A percentile compares a stretch with the other conserved stretches of the same genome.
These are phyloP conservation scores for Deroptyus accipitrinus DNA, from an alignment of 2,113 vertebrate genomes.

Conservation along the genomic window DNA sequence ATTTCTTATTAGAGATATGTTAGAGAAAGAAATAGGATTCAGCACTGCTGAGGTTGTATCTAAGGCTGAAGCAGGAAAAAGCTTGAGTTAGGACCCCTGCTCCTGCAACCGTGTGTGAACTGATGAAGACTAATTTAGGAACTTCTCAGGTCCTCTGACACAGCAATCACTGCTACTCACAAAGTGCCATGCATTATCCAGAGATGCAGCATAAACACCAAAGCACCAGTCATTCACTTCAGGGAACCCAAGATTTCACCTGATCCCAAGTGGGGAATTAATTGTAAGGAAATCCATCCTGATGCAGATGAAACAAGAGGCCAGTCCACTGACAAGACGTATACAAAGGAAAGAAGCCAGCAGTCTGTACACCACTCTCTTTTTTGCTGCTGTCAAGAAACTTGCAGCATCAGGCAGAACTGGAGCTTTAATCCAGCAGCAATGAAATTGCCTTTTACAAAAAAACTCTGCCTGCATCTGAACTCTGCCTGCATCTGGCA, in stretches of 20 bases:
- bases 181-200: background rate
- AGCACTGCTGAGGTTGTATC: background rate
- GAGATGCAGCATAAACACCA: background rate
- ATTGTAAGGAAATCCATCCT: background rate
- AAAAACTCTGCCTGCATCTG: constrained; percentile 17
- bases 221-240: background rate
- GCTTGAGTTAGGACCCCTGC: background rate
- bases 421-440: background rate
- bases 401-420: constrained; percentile 16
- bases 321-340: background rate
- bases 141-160: background rate
- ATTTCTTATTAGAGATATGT: background rate
- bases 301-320: background rate
- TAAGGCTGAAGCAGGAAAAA: background rate
- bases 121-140: background rate
- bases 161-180: rapidly evolving
- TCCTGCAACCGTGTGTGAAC: background rate
- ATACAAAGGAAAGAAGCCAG: background rate
- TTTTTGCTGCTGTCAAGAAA: background rate
- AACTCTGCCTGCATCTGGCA: constrained; percentile 36
- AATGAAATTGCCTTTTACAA: constrained; percentile 8
- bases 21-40: background rate
- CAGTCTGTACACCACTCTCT: background rate
- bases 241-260: background rate
- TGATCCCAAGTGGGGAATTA: background rate